Base-by-base conservation (phyloP, 2,113 vertebrate genomes). In the Chloebia gouldiae region DNA sequence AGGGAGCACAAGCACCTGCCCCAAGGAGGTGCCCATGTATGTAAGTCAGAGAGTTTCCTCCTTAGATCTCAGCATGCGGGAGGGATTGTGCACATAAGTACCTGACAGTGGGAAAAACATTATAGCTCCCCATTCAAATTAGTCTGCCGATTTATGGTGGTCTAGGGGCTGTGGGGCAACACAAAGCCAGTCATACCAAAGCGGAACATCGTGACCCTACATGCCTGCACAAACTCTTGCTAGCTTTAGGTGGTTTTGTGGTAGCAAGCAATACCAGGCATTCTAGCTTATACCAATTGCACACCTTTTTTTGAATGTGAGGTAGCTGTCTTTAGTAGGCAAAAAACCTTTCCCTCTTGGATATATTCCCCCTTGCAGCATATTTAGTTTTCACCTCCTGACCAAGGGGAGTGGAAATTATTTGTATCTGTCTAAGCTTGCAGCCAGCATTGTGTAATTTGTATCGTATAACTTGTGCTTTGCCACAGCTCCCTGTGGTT, bases 111-210 rank as follows among this genome's bases (percentile, higher is more conserved):
- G 11, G 5, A 35, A 49, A 89, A 59, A 25, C 28, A n/a, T 2
- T 4, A 10, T 8, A 77, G 72, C 45, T 53, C 37, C 31, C 18
- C 35, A 6, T 40, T 79, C 35, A 76, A 2, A 25, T 54, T 19
- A 27, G 16, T 65, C n/a, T 53, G 44, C 2, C 0, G 0, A 10
- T 82, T 59, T 42, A 1, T 40, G 50, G 31, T 8, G 1, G 8
- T 71, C 64, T 31, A 4, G 27, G 33, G 23, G 14, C 3, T 39
- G 35, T 66, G 33, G 51, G 60, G 28, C 54, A 73, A 1, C 56
- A 12, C 6, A 4, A 66, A 75, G 19, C 31, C 16, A 49, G 24
- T 53, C 9, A 2, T 35, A 5, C 7, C 2, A 7, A 30, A 45
- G 30, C 59, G 49, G 30, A 47, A 3, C 18, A 3, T 20, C 1